Evolutionary conservation across 2,888 invertebrate genomes (phyloP), one percentile per base, ranked within the genome.

Genomic region (Calameuta idolon): DNA sequence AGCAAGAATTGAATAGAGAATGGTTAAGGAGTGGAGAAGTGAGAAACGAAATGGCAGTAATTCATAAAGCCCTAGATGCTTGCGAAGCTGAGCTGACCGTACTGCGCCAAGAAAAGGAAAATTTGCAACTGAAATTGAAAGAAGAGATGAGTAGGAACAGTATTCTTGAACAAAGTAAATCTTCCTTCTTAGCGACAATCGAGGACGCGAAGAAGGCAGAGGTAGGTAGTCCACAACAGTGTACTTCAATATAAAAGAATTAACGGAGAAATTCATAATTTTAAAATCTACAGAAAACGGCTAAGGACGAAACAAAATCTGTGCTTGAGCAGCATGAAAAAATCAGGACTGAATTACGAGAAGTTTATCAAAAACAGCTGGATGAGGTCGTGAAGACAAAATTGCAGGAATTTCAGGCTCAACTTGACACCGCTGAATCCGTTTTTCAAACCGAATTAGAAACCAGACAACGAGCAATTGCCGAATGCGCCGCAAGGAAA

Each of bases 321-420:
- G 79, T 91, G 1, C 92, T 92, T 73, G 93, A 93, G 69, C 93
- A 94, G 74, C 88, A 94, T 74, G 95, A 95, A 79, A 91, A 93
- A 1, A 95, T 95, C 82, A 95, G 95, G 87, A 91, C 92, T 15
- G 95, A 96, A 80, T 91, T 97, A 30, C 95, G 95, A 84, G 93
- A 94, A 69, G 95, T 96, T 88, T 97, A 97, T 87, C 97, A 97
- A 91, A 94, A 95, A 83, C 97, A 97, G 91, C 92, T 97, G 15
- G 97, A 97, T 85, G 94, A 94, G 75, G 95, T 96, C 0, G 96
- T 97, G 31, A 92, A 95, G 79, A 93, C 93, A 77, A 97, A 97
- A 88, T 92, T 97, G 79, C 94, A 94, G 84, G 96, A 97, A 91
- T 97, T 97, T 85, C 95, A 95, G 89, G 92, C 92, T 1, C 96